Percentiles rank a stretch among this genome's conserved stretches.
Evolutionary conservation across 2,797 vertebrate species (phyloP).

Genomic region (Fistularia tabacaria): DNA sequence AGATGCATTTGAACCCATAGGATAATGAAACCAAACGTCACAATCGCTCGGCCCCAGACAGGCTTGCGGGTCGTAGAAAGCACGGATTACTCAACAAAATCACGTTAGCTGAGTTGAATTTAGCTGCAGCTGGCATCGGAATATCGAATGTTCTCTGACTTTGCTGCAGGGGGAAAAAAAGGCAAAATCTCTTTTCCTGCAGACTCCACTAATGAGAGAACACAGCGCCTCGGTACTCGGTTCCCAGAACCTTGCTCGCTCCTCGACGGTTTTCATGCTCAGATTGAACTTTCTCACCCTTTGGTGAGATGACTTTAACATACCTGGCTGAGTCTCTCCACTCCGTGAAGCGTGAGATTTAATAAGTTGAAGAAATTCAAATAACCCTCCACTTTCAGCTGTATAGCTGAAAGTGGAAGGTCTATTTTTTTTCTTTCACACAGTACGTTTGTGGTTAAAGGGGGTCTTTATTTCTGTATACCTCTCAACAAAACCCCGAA

Average conservation of each 20-base stretch:
- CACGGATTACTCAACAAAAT: conserved; percentile 56
- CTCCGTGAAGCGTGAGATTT: conserved; percentile 51
- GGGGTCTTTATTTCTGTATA: not conserved
- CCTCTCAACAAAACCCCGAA: not conserved
- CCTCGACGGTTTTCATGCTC: conserved; percentile 41
- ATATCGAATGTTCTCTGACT: conserved; percentile 54
- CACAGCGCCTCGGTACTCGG: conserved; percentile 28
- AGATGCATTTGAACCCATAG: conserved; percentile 31
- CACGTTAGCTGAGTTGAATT: conserved; percentile 48
- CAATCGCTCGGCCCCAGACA: conserved; percentile 37
- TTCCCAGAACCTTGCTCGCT: conserved; percentile 48
- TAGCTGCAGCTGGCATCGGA: conserved; percentile 32
- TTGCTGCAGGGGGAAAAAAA: not conserved
- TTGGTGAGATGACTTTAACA: conserved; percentile 61
- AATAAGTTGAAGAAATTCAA: conserved; percentile 41
- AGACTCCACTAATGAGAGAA: conserved; percentile 51
- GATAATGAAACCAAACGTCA: conserved; percentile 34
- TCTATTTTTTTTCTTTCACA: conserved; percentile 9
- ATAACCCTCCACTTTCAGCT: conserved; percentile 28
- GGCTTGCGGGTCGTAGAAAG: conserved; percentile 47
- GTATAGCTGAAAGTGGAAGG: not conserved
- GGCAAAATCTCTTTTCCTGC: conserved; percentile 49
- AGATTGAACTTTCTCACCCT: conserved; percentile 60
- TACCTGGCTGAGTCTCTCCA: conserved; percentile 39
- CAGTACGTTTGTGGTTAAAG: not conserved